phyloP scores from a whole-genome alignment of 2,888 invertebrate genomes.

The Acanthosoma haemorrhoidale region DNA sequence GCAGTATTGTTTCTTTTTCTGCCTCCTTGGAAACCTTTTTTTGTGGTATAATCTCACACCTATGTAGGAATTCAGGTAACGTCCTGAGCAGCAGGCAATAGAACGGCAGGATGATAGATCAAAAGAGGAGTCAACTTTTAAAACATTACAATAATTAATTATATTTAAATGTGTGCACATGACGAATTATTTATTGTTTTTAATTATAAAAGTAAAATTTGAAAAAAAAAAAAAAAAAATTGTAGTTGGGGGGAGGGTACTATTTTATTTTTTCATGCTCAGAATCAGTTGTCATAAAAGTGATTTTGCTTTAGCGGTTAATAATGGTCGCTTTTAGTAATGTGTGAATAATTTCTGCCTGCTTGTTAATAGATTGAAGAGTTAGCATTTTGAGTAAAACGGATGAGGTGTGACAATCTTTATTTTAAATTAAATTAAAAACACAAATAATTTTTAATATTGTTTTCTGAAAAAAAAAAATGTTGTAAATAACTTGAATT shows the following conservation, averaged over 20 bases:
- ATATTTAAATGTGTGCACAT: neutral
- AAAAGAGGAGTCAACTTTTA: neutral
- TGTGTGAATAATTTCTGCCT: constrained; percentile 22
- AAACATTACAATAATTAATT: neutral
- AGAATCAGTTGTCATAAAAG: constrained; percentile 18
- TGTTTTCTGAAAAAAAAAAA: neutral
- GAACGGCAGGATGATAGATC: neutral
- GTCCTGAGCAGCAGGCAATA: constrained; percentile 7
- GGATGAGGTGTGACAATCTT: neutral
- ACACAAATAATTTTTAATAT: no score
- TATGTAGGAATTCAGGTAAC: neutral
- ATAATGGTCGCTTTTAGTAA: constrained; percentile 23
- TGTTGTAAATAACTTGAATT: neutral
- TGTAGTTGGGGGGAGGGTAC: constrained; percentile 13
- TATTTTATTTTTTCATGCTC: constrained; percentile 5
- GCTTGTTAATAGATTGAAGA: constrained; percentile 16
- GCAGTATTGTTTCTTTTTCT: constrained; percentile 16
- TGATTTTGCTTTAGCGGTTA: constrained; percentile 23
- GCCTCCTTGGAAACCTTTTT: constrained; percentile 5
- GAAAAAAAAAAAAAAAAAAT: no score
- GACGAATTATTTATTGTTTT: constrained; percentile 10
- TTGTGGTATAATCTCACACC: neutral
- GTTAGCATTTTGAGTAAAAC: constrained; percentile 5
- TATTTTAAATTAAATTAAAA: neutral
- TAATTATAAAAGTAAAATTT: neutral